These are phyloP conservation scores for Chromobotia macracanthus DNA, from an alignment of 2,797 vertebrate species.

Conservation along the genomic window DNA sequence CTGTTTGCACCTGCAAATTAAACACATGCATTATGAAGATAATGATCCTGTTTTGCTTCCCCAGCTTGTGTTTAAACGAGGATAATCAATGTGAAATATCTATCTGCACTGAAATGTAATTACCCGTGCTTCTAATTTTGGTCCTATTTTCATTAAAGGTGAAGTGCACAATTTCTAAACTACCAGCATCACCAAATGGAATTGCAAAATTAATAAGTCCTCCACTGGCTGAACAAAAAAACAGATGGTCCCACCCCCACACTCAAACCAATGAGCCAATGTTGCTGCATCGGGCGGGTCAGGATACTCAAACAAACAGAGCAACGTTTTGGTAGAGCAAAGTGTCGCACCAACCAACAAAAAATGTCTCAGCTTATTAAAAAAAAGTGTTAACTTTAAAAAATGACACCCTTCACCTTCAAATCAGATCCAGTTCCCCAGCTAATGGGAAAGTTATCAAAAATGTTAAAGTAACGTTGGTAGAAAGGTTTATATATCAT, in stretches of 20 bases:
- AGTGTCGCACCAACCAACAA: too few species aligned
- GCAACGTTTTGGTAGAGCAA: too few species aligned
- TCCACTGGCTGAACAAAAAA: neutral
- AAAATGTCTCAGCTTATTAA: too few species aligned
- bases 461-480: too few species aligned
- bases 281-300: neutral
- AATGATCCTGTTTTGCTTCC: constrained; percentile 32
- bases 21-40: constrained; percentile 39
- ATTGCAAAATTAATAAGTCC: neutral
- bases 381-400: too few species aligned
- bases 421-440: too few species aligned
- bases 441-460: too few species aligned
- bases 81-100: constrained; percentile 49
- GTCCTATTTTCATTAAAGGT: constrained; percentile 55
- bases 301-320: neutral
- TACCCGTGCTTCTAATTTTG: constrained; percentile 51
- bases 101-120: constrained; percentile 45
- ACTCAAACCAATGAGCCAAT: neutral
- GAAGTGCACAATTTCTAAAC: neutral
- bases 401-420: too few species aligned
- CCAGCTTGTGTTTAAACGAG: constrained; percentile 28
- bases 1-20: constrained; percentile 49
- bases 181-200: neutral
- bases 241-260: neutral
- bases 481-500: too few species aligned